These are phyloP conservation scores for Rhea americana DNA, from an alignment of 2,113 vertebrate genomes.

Conservation along the genomic window DNA sequence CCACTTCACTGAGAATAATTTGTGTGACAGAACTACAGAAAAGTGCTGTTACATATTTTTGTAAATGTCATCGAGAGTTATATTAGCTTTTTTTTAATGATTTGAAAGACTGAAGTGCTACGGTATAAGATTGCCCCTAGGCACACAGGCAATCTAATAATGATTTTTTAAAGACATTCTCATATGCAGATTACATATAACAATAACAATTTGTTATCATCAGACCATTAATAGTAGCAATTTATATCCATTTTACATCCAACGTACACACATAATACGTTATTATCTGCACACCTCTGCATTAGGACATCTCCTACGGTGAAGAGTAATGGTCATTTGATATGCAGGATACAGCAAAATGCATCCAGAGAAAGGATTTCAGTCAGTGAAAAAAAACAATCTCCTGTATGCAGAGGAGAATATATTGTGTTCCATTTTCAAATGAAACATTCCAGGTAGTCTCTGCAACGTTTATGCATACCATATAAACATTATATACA, in stretches of 20 bases:
- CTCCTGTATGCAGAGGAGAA: neutral
- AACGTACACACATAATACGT: neutral
- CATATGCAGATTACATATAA: conserved; percentile 57
- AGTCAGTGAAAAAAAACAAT: neutral
- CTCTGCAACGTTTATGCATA: neutral
- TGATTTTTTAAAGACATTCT: conserved; percentile 41
- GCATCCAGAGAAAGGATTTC: neutral
- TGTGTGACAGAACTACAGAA: conserved; percentile 11
- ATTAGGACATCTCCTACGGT: neutral
- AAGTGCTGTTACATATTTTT: conserved; percentile 17
- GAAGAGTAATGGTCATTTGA: neutral
- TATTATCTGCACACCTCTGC: neutral
- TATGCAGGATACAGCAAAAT: conserved; percentile 9
- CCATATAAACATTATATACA: neutral
- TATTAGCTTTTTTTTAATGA: conserved; percentile 41
- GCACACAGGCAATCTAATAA: conserved; percentile 32
- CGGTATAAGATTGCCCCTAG: conserved; percentile 35
- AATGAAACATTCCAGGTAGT: neutral
- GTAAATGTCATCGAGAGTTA: conserved; percentile 56
- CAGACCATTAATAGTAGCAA: conserved; percentile 35
- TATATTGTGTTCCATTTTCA: neutral
- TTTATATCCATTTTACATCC: conserved; percentile 26
- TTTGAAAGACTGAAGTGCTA: conserved; percentile 47
- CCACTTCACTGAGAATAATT: conserved; percentile 19
- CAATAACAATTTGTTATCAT: conserved; percentile 51